phyloP scores from a whole-genome alignment of 53 echinoderm and acorn worm genomes.

The Zoroaster sp. region DNA sequence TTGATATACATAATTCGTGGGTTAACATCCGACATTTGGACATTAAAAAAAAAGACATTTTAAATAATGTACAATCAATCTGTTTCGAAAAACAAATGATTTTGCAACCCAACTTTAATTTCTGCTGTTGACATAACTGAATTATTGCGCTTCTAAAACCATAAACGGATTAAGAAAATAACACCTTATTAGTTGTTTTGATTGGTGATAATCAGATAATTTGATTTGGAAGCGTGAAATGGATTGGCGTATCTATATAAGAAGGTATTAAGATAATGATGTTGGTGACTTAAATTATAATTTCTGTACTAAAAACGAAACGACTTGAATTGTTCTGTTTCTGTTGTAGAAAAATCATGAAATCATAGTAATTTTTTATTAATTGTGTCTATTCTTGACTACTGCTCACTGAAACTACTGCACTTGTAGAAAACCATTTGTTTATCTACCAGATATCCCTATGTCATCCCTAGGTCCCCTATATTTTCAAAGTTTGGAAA shows the following conservation, averaged over 20 bases:
- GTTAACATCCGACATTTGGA: not conserved
- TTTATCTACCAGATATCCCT: no score
- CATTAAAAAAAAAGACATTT: not conserved
- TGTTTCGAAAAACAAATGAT: not conserved
- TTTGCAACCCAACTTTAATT: not conserved
- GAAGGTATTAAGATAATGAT: no score
- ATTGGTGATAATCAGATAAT: conserved; percentile 15
- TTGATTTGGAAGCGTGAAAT: conserved; percentile 16
- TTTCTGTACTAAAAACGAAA: no score
- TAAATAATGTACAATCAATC: not conserved
- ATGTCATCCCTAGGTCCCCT: no score
- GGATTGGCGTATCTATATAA: conserved; percentile 1
- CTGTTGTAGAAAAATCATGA: no score
- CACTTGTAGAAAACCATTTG: no score
- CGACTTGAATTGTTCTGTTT: no score
- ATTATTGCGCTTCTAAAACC: not conserved
- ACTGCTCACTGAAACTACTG: no score
- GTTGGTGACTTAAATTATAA: no score
- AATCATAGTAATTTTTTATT: no score
- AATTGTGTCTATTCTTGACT: no score
- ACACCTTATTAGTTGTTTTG: not conserved
- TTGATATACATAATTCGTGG: not conserved
- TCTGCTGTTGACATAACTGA: conserved; percentile 22
- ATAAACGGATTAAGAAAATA: conserved; percentile 5
- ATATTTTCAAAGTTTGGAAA: no score